Evolutionary conservation across 2,113 vertebrate genomes (phyloP), one percentile per base, ranked within the genome.

Genomic region (Scalopus aquaticus): DNA sequence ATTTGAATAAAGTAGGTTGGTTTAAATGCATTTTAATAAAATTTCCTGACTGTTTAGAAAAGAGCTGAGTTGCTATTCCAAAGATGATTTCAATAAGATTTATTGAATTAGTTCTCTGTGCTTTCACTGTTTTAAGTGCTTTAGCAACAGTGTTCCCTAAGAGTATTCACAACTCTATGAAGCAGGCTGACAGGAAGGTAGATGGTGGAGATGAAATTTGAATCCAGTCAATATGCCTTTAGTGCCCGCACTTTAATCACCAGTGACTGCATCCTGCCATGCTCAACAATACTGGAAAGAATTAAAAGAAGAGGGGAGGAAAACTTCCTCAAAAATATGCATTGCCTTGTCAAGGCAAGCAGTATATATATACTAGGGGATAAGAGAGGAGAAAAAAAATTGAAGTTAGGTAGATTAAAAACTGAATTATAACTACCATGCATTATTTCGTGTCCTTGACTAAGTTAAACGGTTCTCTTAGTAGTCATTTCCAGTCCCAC

Each of bases 21-120:
- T 67, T 84, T 65, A 90, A 94, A 86, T 37, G 11, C 32, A 81
- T 64, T 90, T 88, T 93, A 84, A 65, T 51, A 88, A 90, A 94
- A 72, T 90, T 87, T 83, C 60, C 88, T 69, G 8, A 90, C 62
- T 65, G 30, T 78, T 46, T 78, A n/a, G 37, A 62, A 96, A 90
- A 80, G 10, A 94, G 35, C n/a, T 86, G 28, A 90, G 39, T 79
- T 91, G 51, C 69, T 96, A 91, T 60, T 92, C 72, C 35, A 91
- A 62, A 85, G 46, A 86, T 9, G 3, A 93, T 77, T 93, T 69
- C 88, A 83, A 95, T 37, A 90, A 79, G 22, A 73, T 91, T 56
- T 22, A 64, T 82, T 88, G 91, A 74, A 73, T 76, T 95, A 19
- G 67, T 72, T 70, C 49, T 67, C 64, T 90, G 30, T 73, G 26